Conservation (phyloP, 2,888 invertebrate genomes). For the Drosophila ustulata region DNA sequence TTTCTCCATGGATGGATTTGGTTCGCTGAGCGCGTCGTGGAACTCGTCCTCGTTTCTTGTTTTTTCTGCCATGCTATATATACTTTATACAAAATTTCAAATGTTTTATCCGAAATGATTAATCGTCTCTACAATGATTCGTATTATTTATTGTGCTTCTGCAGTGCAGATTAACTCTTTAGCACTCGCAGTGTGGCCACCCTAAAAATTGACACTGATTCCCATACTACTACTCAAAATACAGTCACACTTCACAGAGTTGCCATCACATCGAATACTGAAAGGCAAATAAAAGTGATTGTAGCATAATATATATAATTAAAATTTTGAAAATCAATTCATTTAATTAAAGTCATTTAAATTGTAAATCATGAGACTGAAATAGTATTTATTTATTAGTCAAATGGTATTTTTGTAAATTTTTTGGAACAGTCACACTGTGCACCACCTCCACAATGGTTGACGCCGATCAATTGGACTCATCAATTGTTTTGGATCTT, state of each 20-base stretch:
- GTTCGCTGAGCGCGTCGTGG: constrained; percentile 77
- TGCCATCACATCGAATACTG: background rate
- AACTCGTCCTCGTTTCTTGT: constrained; percentile 81
- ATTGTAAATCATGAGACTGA: too few species aligned
- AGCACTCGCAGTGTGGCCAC: background rate
- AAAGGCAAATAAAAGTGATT: background rate
- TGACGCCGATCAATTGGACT: background rate
- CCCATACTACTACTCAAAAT: background rate
- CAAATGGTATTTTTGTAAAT: too few species aligned
- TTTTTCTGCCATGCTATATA: constrained; percentile 56
- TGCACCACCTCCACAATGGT: constrained; percentile 39
- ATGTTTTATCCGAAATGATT: constrained; percentile 43
- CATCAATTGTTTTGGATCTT: constrained; percentile 46
- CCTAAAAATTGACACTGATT: background rate
- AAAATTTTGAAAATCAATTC: too few species aligned
- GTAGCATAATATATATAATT: too few species aligned
- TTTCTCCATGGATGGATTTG: constrained; percentile 20
- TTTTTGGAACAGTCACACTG: constrained; percentile 10
- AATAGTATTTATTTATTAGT: too few species aligned
- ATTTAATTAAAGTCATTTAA: too few species aligned
- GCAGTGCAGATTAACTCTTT: constrained; percentile 10
- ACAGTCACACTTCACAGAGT: background rate
- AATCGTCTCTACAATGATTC: constrained; percentile 45
- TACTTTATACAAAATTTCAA: constrained; percentile 4
- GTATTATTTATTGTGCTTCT: constrained; percentile 36